Percentiles rank a stretch among this genome's conserved stretches.
phyloP scores from a whole-genome alignment of 2,888 invertebrate species.

The Macrosoma leucophasiata region DNA sequence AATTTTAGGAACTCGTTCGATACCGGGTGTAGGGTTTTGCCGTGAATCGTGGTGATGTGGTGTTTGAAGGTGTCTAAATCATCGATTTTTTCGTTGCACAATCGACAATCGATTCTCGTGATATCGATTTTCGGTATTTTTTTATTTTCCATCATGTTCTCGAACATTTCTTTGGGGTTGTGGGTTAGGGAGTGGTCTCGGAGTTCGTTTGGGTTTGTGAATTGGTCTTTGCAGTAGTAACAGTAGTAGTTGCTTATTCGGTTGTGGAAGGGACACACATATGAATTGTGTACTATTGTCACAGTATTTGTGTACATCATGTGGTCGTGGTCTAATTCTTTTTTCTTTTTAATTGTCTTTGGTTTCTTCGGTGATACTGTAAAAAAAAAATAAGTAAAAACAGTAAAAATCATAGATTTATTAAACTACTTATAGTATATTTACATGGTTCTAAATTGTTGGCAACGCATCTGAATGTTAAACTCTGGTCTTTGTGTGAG shows the following conservation, averaged over 20 bases:
- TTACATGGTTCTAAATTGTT: too few species aligned
- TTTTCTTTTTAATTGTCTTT: constrained; percentile 20
- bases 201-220: constrained; percentile 53
- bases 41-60: constrained; percentile 44
- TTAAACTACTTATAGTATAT: too few species aligned
- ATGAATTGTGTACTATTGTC: constrained; percentile 51
- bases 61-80: constrained; percentile 42
- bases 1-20: constrained; percentile 57
- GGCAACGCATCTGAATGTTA: not conserved
- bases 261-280: constrained; percentile 56
- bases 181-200: constrained; percentile 54
- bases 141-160: constrained; percentile 48
- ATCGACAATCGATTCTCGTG: constrained; percentile 55
- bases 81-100: constrained; percentile 52
- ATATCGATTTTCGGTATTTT: constrained; percentile 64
- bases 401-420: too few species aligned
- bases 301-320: constrained; percentile 50
- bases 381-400: not conserved
- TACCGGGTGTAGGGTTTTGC: constrained; percentile 37
- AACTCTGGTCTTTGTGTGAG: too few species aligned
- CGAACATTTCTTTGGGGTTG: constrained; percentile 44
- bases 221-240: constrained; percentile 60
- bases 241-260: constrained; percentile 62
- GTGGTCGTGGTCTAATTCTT: constrained; percentile 38
- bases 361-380: constrained; percentile 15